Evolutionary conservation across 2,113 vertebrate genomes (phyloP), one percentile per base, ranked within the genome.

Genomic region (Corydoras sp.): DNA sequence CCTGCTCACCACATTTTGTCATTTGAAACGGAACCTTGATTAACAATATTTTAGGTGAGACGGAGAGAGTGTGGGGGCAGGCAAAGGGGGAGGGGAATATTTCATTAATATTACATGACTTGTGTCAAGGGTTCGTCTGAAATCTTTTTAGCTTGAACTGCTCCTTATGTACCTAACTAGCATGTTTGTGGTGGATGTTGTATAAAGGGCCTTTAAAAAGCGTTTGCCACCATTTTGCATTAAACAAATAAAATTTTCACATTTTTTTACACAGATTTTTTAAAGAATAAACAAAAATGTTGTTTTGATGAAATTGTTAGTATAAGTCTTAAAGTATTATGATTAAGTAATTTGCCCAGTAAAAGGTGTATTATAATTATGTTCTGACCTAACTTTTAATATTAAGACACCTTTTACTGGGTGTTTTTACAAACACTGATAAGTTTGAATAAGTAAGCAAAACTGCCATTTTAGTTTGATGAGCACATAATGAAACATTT

Each of bases 21-120:
- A 69, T 78, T 75, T 75, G 69, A 78, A 76, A 80, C 68, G 15
- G 62, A 76, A 72, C 53, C 72, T 76, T 80, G 74, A 80, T 78
- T 69, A 78, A 80, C 73, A 78, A 69, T 67, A 65, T 62, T 76
- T 77, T 78, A 72, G 69, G 75, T 59, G 65, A 11, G 51, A 3
- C 2, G 18, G 35, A 58, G 55, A 30, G 56, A 31, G 50, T 2
- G 8, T 61, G 64, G 58, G 51, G 9, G 69, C 6, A 13, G 29
- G 24, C 15, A 30, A 15, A n/a, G n/a, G 71, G 54, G 61, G 60
- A 35, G 32, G 30, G n/a, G 35, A 68, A 55, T 58, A 55, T 53
- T 58, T 24, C 29, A 77, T 71, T 69, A 79, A 75, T 73, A 76
- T 73, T 73, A 80, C 35, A 80, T 64, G 63, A 55, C 71, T 73